Base-by-base conservation (phyloP, 2,113 vertebrate genomes). In the Chaetodon trifascialis region DNA sequence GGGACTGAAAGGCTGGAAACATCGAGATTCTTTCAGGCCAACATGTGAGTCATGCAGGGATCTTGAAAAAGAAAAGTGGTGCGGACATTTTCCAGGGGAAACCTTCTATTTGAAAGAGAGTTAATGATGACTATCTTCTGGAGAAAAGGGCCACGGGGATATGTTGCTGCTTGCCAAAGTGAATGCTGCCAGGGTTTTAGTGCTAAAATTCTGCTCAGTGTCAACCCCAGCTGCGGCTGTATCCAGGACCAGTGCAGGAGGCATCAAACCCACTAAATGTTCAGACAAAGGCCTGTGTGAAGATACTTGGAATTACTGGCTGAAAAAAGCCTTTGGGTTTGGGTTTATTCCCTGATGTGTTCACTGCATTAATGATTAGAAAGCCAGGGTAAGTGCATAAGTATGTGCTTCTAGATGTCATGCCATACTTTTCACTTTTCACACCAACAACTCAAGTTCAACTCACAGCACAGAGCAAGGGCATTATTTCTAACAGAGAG, bases 331-430 rank as follows among this genome's bases (percentile, higher is more conserved):
- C 52, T 73, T 0, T 69, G 30, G 46, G 55, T 65, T 64, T 69
- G 40, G 66, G 17, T 30, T 71, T 42, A 54, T n/a, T 75, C 17
- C 17, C 34, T 14, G 0, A 76, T 67, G 46, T 55, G 51, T 59
- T 34, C 60, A 38, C 30, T 63, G 82, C 23, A 59, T 76, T 52
- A 40, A 64, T 64, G 56, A 80, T 76, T 42, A 55, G 58, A 85
- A 52, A 30, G 42, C 1, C 58, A 51, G 11, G 38, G 8, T 55
- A 19, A 47, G n/a, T 38, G 38, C 38, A 49, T 66, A 11, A 23
- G 14, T 49, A n/a, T 62, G 66, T 64, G 40, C 30, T 60, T 40
- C 14, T 16, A 1, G 30, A 47, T 42, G 17, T 34, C 5, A 4
- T 7, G 11, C 9, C 17, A 36, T 44, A 23, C 8, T 25, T 42